Evolutionary conservation across 30 jellyfish, hydroid and myxozoan species (phyloP).

Genomic region (Mastigias papua): DNA sequence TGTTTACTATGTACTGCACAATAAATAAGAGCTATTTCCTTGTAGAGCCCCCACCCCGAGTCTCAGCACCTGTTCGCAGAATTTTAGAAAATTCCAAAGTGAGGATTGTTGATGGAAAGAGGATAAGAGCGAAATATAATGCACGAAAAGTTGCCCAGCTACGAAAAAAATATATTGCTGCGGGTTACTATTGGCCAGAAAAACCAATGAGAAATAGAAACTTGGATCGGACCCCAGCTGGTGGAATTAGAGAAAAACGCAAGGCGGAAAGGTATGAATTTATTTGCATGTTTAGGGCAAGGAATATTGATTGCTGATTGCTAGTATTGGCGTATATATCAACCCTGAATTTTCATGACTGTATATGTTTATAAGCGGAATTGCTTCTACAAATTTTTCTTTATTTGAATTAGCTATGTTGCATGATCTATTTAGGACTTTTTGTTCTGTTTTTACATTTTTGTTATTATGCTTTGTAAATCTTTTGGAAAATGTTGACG

Average conservation of each 20-base stretch:
- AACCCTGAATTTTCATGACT: too few relatives aligned
- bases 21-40: not conserved
- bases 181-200: conserved; percentile 92
- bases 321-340: too few relatives aligned
- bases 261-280: conserved; percentile 62
- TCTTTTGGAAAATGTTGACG: too few relatives aligned
- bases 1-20: not conserved
- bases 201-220: conserved; percentile 88
- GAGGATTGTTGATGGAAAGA: conserved; percentile 52
- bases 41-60: conserved; percentile 78
- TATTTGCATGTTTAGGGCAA: not conserved
- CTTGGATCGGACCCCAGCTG: conserved; percentile 81
- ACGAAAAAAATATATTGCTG: conserved; percentile 73
- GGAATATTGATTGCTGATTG: too few relatives aligned
- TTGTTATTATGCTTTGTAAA: too few relatives aligned
- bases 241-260: conserved; percentile 41
- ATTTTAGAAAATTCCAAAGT: conserved; percentile 68
- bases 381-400: too few relatives aligned
- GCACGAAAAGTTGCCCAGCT: conserved; percentile 73
- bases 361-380: too few relatives aligned
- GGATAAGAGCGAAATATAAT: conserved; percentile 55
- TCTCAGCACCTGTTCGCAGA: conserved; percentile 68
- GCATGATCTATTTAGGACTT: too few relatives aligned
- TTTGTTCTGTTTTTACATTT: too few relatives aligned
- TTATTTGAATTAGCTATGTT: too few relatives aligned